These are phyloP conservation scores for Chlorospingus flavigularis DNA, from an alignment of 2,797 vertebrate genomes.

Conservation along the genomic window DNA sequence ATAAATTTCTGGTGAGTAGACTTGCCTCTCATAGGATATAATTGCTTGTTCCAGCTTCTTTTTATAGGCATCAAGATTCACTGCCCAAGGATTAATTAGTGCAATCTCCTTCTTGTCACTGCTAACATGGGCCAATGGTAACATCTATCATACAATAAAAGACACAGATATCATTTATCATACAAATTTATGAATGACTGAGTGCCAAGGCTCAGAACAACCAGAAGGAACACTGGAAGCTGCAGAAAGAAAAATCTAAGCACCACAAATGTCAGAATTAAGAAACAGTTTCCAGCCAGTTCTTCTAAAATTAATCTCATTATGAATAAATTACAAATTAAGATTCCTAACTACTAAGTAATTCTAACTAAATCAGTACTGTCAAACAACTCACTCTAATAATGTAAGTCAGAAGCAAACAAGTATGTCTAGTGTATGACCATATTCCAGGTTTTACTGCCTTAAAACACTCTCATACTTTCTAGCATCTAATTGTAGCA, in stretches of 20 bases:
- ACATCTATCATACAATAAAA: slow-evolving; percentile 58
- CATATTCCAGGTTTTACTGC: not conserved
- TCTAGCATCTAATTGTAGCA: not conserved
- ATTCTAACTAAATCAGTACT: not conserved
- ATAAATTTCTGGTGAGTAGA: not conserved
- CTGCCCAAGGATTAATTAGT: slow-evolving; percentile 77
- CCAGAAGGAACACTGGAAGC: not conserved
- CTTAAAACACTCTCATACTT: not conserved
- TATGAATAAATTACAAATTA: not conserved
- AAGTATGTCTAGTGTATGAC: not conserved
- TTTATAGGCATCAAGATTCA: slow-evolving; percentile 78
- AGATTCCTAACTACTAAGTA: not conserved
- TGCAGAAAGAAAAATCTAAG: not conserved
- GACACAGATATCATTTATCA: not conserved
- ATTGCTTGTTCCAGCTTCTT: slow-evolving; percentile 75
- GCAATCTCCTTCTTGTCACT: slow-evolving; percentile 58
- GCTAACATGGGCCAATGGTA: slow-evolving; percentile 69
- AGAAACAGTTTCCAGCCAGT: not conserved
- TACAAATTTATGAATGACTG: not conserved
- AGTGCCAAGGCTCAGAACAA: not conserved
- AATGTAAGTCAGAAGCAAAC: not conserved
- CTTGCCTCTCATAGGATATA: slow-evolving; percentile 79
- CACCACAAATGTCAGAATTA: not conserved
- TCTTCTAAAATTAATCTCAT: not conserved
- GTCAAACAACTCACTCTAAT: not conserved